Percentiles rank a stretch among this genome's conserved stretches.
phyloP scores from a whole-genome alignment of 1,140 invertebrate genomes.

The Polypedilum vanderplanki region DNA sequence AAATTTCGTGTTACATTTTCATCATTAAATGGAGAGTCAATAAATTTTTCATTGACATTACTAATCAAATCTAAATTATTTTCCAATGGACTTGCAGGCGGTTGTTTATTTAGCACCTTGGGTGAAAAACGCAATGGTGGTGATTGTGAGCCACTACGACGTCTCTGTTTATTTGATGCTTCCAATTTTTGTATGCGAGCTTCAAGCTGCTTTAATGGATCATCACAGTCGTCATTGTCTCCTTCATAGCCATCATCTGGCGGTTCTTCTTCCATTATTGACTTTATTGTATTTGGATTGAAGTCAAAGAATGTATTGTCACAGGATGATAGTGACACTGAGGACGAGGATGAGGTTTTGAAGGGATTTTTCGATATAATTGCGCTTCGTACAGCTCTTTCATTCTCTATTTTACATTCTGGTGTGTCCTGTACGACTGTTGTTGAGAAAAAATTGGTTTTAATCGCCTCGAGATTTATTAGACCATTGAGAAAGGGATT shows the following conservation, averaged over 20 bases:
- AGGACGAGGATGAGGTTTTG: background rate
- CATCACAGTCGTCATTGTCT: background rate
- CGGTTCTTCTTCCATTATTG: background rate
- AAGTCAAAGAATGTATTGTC: background rate
- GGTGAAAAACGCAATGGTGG: background rate
- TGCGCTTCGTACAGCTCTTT: background rate
- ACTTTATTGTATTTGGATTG: conserved; percentile 21
- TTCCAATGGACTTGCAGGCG: background rate
- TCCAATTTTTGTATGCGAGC: background rate
- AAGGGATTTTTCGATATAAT: conserved; percentile 9
- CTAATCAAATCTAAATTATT: background rate
- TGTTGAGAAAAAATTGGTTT: conserved; percentile 2
- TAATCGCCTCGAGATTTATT: background rate
- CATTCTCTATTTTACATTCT: conserved; percentile 5
- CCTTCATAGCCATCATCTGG: conserved; percentile 14
- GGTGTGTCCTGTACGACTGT: background rate
- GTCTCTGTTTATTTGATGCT: background rate
- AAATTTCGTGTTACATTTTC: background rate
- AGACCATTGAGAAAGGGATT: conserved; percentile 31
- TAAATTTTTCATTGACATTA: background rate
- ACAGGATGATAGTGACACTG: background rate
- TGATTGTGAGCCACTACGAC: background rate
- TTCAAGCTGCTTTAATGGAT: conserved; percentile 22
- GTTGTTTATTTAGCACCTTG: background rate
- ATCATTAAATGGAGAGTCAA: background rate